Base-by-base conservation (phyloP, 2,888 invertebrate species). In the Ennomos fuscantarius region DNA sequence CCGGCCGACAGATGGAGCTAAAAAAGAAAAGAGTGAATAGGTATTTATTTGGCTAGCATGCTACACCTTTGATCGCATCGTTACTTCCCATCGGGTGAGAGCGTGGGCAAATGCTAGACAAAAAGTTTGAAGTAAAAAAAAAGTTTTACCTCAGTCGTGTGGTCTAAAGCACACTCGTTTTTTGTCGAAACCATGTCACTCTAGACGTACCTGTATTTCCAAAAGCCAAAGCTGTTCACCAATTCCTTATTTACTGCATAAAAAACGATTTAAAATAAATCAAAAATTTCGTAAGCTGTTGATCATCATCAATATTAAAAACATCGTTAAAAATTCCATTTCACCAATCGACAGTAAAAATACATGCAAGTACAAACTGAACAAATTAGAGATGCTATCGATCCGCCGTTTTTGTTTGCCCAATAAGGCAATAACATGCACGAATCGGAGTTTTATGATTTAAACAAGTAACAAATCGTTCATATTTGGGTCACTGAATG, bases 321-420 rank as follows among this genome's bases (percentile, higher is more conserved):
- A 34, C 40, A 45, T 41, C 37, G 49, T 45, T 35, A 50, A 41
- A 55, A 46, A 44, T 15, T 37, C 32, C 35, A 49, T 39, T 43
- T 11, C 24, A 11, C 31, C 39, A 10, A 49, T 49, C 40, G 39
- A 45, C 40, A 8, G 8, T 40, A 10, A 45, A 56, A 56, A 32
- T 10, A 1, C 39, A 11, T 32, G 48, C 33, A 41, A 32, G 47
- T 43, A 11, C 41, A 46, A 55, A 33, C 44, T 53, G 8, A 34
- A 35, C 55, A 57, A 65, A 63, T 66, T 66, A 61, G 56, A 57
- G 65, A 66, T 66, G 39, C 33, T 63, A 66, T 62, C 65, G 11
- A 48, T 35, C 39, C 12, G 24, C 37, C 35, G 24, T 61, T 62
- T 40, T 55, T 24, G 58, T 55, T 63, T 54, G 41, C 32, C 40